Conservation (phyloP, 2,113 vertebrate species). For the Psittacara wagleri region DNA sequence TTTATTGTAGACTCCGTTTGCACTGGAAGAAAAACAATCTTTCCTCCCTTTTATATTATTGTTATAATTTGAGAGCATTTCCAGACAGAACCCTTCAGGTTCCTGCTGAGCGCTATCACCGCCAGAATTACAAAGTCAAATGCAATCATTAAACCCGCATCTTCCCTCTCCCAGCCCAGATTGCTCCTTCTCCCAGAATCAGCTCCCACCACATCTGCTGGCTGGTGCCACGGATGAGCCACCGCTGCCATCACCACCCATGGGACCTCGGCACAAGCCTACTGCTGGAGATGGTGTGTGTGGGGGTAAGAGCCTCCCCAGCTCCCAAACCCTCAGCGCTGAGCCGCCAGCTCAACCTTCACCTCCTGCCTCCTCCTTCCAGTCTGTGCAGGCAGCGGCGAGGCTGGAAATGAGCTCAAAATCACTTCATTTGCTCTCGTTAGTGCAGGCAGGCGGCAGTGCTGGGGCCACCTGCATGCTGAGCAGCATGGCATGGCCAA, state of each 20-base stretch:
- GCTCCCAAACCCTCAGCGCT: not conserved
- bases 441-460: not conserved
- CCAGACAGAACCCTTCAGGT: slow-evolving; percentile 53
- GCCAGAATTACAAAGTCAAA: slow-evolving; percentile 72
- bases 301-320: not conserved
- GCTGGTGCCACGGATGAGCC: not conserved
- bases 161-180: slow-evolving; percentile 29
- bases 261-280: not conserved
- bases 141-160: slow-evolving; percentile 63
- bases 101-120: slow-evolving; percentile 37
- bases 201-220: not conserved
- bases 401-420: slow-evolving; percentile 23
- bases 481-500: fast-evolving
- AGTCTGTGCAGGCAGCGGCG: not conserved
- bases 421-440: slow-evolving; percentile 45
- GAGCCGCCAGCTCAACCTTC: slow-evolving; percentile 2
- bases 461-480: fast-evolving
- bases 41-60: slow-evolving; percentile 50
- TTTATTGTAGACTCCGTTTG: not conserved
- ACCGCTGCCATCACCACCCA: fast-evolving
- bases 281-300: fast-evolving
- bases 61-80: slow-evolving; percentile 60
- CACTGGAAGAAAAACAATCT: slow-evolving; percentile 42
- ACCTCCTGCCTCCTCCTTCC: slow-evolving; percentile 20
- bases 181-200: not conserved